Evolutionary conservation across 2,888 invertebrate genomes (phyloP).

Genomic region (Thera britannica): DNA sequence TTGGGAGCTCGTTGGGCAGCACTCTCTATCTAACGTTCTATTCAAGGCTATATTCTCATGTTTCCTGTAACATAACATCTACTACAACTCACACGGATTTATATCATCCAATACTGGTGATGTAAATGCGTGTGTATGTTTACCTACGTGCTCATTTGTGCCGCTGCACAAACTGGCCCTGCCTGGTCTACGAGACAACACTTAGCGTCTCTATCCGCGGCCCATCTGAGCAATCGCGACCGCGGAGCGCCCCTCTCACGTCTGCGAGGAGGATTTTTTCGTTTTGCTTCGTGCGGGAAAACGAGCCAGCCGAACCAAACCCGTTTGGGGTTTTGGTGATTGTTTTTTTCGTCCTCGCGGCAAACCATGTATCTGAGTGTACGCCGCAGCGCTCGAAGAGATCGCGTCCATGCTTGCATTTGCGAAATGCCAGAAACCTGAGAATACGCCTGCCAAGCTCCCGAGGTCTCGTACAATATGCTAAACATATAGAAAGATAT

Average conservation of each 20-base stretch:
- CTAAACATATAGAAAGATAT: conserved; percentile 61
- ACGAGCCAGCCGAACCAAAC: conserved; percentile 66
- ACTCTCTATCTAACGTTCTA: conserved; percentile 7
- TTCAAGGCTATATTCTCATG: conserved; percentile 35
- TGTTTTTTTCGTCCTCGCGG: conserved; percentile 75
- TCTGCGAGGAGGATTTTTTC: conserved; percentile 67
- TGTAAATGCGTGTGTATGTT: conserved; percentile 1
- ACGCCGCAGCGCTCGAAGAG: conserved; percentile 56
- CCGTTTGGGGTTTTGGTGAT: conserved; percentile 77
- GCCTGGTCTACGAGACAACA: conserved; percentile 51
- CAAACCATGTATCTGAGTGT: conserved; percentile 52
- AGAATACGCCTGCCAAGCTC: conserved; percentile 69
- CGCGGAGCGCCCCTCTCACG: conserved; percentile 53
- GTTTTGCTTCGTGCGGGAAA: conserved; percentile 74
- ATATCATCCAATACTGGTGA: conserved; percentile 34
- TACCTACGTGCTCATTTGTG: conserved; percentile 50
- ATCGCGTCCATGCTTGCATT: conserved; percentile 64
- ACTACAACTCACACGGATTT: conserved; percentile 37
- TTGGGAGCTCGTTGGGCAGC: conserved; percentile 63
- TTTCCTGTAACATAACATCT: conserved; percentile 47
- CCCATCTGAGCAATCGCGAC: conserved; percentile 63
- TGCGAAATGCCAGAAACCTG: conserved; percentile 63
- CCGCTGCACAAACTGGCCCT: conserved; percentile 49
- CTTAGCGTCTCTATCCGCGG: conserved; percentile 61
- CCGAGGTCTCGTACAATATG: conserved; percentile 64